Evolutionary conservation across 2,888 invertebrate genomes (phyloP), one percentile per base, ranked within the genome.

Genomic region (Diabrotica balteata): DNA sequence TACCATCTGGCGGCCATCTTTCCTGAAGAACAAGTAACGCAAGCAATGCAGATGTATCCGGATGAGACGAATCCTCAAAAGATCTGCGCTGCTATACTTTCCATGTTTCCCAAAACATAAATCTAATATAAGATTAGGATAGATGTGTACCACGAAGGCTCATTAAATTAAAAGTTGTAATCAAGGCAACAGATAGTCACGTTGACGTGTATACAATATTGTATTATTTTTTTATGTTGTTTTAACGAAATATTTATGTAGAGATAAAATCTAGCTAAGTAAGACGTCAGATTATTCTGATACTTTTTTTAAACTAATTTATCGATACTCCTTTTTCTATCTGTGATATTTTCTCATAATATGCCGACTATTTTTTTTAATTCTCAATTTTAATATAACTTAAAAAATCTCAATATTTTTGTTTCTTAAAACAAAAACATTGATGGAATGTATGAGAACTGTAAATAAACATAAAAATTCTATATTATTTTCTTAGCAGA

Each of bases 1-100:
- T 96, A 92, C 84, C 95, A 96, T 83, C 86, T 98, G 72, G 90
- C 94, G n/a, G 93, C 93, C 63, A 91, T 97, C 67, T 98, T 98
- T 84, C 95, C 96, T 0, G 93, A 94, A 79, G 91, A 93, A 73
- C 93, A 95, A 80, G 97, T 97, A n/a, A 89, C 90, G 61, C 90
- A 91, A 61, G 96, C 93, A 0, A 94, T 98, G 93, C 90, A 91
- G 71, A 86, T 92, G 73, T 91, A 94, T 84, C 97, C 97, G 0
- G 93, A 94, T 59, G 96, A 96, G 82, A 94, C 91, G 42, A 93
- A 96, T 84, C 92, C 96, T 8, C 93, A 96, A 83, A 91, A 90
- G 76, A 94, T 97, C 82, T 96, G 96, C 84, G 93, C 93, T 49
- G 90, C 93, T 71, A 94, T 95, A 74, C 85, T 95, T 76, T 88